Evolutionary conservation across 2,113 vertebrate genomes (phyloP).

Genomic region (Cyprinodon tularosa): DNA sequence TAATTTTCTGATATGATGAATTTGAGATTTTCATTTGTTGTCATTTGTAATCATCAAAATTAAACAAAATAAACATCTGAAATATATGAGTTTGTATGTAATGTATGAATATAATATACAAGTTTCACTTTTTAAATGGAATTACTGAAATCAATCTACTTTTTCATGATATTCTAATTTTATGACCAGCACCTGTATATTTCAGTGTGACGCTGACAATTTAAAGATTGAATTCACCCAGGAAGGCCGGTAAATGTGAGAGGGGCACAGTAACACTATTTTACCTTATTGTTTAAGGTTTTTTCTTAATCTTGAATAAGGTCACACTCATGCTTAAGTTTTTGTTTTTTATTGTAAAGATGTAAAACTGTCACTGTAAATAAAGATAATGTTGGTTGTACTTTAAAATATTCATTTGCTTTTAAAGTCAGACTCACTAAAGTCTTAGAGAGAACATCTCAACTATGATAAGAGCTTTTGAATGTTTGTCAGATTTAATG

Average conservation of each 20-base stretch:
- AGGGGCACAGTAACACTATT: neutral
- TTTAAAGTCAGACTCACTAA: conserved; percentile 6
- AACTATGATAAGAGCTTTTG: conserved; percentile 6
- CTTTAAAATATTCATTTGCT: conserved; percentile 7
- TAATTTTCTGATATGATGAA: too few species aligned
- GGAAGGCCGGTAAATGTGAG: neutral
- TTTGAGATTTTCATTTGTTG: too few species aligned
- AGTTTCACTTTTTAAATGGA: too few species aligned
- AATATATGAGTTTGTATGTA: too few species aligned
- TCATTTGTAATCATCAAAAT: too few species aligned
- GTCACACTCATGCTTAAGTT: neutral
- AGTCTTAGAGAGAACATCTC: conserved; percentile 47
- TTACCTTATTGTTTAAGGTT: neutral
- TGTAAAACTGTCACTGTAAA: neutral
- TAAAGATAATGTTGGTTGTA: neutral
- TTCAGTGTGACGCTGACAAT: neutral
- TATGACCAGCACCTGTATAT: too few species aligned
- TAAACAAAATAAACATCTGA: too few species aligned
- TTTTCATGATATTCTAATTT: too few species aligned
- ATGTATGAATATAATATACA: too few species aligned
- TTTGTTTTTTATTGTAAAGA: neutral
- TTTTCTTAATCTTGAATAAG: neutral
- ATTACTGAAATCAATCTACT: too few species aligned
- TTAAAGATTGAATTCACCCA: neutral
- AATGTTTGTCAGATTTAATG: conserved; percentile 20